A percentile compares a stretch with the other conserved stretches of the same genome.
Conservation (phyloP, 2,113 vertebrate genomes). For the Oreamnos americanus region DNA sequence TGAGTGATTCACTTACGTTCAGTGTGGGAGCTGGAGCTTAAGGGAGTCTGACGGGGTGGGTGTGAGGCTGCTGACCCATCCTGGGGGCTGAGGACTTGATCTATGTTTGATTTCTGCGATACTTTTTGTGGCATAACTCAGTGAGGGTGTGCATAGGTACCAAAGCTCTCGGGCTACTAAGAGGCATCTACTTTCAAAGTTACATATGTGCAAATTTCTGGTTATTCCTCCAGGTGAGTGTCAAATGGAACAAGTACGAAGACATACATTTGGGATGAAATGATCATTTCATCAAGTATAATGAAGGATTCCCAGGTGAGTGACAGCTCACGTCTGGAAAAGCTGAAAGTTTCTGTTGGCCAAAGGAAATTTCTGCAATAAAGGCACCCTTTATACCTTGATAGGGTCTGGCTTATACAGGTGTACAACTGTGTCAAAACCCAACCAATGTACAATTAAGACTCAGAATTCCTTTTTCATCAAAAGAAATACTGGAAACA, state of each 20-base stretch:
- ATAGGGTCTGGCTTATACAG: not conserved
- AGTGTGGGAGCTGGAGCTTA: not conserved
- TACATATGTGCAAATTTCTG: not conserved
- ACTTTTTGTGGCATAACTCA: not conserved
- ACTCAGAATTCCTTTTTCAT: not conserved
- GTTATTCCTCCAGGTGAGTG: not conserved
- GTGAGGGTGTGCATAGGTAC: not conserved
- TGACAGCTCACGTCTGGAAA: not conserved
- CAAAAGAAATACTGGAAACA: not conserved
- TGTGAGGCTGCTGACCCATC: not conserved
- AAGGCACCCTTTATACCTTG: not conserved
- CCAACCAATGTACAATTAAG: not conserved
- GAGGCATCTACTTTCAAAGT: not conserved
- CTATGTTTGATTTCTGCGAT: not conserved
- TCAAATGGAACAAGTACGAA: not conserved
- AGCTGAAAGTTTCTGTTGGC: not conserved
- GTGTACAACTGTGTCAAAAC: not conserved
- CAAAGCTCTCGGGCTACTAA: not conserved
- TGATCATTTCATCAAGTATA: not conserved
- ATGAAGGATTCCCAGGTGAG: not conserved
- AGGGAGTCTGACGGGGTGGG: not conserved
- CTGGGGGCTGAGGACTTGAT: not conserved
- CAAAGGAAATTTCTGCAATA: not conserved
- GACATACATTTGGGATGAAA: not conserved
- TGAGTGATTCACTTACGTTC: conserved; percentile 45